Evolutionary conservation across 1,140 invertebrate species (phyloP).

Genomic region (Trissolcus basalis): DNA sequence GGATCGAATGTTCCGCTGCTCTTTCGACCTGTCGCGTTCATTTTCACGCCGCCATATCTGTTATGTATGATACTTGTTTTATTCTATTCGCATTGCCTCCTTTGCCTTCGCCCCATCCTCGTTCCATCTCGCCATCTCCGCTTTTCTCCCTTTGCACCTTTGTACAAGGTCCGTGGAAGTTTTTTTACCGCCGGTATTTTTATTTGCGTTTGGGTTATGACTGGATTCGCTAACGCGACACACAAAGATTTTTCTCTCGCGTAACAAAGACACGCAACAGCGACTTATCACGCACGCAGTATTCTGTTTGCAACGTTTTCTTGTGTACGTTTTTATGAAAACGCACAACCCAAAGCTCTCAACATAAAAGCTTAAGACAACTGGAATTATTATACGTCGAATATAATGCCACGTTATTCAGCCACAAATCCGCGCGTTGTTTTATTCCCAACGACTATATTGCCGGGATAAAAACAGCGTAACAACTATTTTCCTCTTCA

Average conservation of each 20-base stretch:
- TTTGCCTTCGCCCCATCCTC: slow-evolving; percentile 3
- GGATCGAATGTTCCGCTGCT: slow-evolving; percentile 56
- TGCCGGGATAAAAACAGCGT: too few relatives aligned
- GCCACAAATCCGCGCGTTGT: slow-evolving; percentile 16
- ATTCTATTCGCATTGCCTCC: slow-evolving; percentile 50
- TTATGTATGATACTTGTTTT: slow-evolving; percentile 56
- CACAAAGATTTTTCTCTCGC: slow-evolving; percentile 29
- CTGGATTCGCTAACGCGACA: slow-evolving; percentile 29
- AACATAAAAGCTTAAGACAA: slow-evolving; percentile 33
- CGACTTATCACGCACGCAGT: slow-evolving; percentile 27
- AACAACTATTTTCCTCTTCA: too few relatives aligned
- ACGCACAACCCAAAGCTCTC: slow-evolving; percentile 29
- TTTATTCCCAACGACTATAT: slow-evolving; percentile 24
- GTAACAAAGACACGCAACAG: slow-evolving; percentile 47
- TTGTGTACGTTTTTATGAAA: slow-evolving; percentile 47
- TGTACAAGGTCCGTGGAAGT: slow-evolving; percentile 21
- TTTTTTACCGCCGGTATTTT: slow-evolving; percentile 32
- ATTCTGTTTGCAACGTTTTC: slow-evolving; percentile 30
- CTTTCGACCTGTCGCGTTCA: slow-evolving; percentile 58
- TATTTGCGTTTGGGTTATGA: slow-evolving; percentile 48
- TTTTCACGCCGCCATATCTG: slow-evolving; percentile 55
- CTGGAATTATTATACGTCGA: slow-evolving; percentile 40
- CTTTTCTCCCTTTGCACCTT: slow-evolving; percentile 41
- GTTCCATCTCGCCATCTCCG: neutral
- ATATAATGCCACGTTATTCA: slow-evolving; percentile 29